Conservation (phyloP, 2,797 vertebrate genomes). For the Crocodylus rhombifer region DNA sequence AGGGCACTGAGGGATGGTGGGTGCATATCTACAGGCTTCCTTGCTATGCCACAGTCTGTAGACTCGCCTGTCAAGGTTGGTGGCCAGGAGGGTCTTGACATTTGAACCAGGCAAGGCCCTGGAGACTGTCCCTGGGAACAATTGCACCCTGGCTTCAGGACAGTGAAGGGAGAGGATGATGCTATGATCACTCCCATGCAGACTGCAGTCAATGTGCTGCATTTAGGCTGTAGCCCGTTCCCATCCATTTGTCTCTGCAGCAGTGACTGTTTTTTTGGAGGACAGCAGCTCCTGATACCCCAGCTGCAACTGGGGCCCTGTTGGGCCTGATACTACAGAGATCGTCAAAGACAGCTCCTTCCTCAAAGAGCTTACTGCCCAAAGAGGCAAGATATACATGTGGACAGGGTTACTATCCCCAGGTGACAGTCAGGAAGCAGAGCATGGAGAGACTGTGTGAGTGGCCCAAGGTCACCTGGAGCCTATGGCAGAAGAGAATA, state of each 20-base stretch:
- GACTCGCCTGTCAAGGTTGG: not conserved
- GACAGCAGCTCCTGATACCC: not conserved
- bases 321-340: not conserved
- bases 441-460: not conserved
- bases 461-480: not conserved
- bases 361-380: not conserved
- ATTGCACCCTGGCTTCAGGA: not conserved
- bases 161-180: not conserved
- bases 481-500: not conserved
- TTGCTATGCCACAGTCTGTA: not conserved
- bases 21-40: too few relatives aligned
- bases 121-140: not conserved
- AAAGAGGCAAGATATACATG: not conserved
- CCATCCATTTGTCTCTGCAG: not conserved
- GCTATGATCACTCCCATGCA: not conserved
- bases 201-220: not conserved
- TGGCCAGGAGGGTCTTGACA: not conserved
- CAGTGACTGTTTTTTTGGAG: not conserved
- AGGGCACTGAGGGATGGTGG: too few relatives aligned
- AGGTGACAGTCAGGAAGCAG: not conserved
- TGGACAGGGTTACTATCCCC: not conserved
- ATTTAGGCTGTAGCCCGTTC: not conserved
- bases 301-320: not conserved
- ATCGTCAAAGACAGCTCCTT: not conserved
- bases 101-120: not conserved